These are phyloP conservation scores for Coelinius sp. DNA, from an alignment of 2,888 invertebrate genomes.

Conservation along the genomic window DNA sequence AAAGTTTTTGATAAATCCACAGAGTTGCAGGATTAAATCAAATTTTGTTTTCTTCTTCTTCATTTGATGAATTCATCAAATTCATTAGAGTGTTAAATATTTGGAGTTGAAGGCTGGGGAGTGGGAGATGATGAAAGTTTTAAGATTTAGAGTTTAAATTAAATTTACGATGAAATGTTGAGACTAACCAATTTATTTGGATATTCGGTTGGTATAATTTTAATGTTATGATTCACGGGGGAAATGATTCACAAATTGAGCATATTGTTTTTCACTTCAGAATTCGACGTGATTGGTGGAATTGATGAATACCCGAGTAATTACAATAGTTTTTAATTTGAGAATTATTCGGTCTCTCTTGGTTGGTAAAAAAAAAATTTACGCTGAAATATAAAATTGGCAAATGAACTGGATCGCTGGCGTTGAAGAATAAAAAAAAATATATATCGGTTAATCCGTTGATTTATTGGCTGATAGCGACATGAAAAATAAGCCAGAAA, in stretches of 20 bases:
- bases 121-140: not conserved
- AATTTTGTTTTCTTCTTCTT: not conserved
- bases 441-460: not conserved
- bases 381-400: not conserved
- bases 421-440: too few relatives aligned
- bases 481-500: not conserved
- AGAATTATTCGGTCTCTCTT: too few relatives aligned
- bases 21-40: not conserved
- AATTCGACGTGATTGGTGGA: too few relatives aligned
- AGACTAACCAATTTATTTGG: not conserved
- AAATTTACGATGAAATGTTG: not conserved
- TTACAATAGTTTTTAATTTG: too few relatives aligned
- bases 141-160: not conserved
- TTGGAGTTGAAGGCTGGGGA: not conserved
- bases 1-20: not conserved
- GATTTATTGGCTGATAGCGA: slow-evolving; percentile 2
- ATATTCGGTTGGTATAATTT: not conserved
- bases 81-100: not conserved
- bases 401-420: not conserved
- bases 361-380: not conserved
- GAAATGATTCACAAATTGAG: too few relatives aligned
- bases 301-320: too few relatives aligned
- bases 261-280: too few relatives aligned
- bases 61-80: too few relatives aligned
- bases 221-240: not conserved